phyloP scores from a whole-genome alignment of 1,140 invertebrate species.

The Tetramorium alpestre region DNA sequence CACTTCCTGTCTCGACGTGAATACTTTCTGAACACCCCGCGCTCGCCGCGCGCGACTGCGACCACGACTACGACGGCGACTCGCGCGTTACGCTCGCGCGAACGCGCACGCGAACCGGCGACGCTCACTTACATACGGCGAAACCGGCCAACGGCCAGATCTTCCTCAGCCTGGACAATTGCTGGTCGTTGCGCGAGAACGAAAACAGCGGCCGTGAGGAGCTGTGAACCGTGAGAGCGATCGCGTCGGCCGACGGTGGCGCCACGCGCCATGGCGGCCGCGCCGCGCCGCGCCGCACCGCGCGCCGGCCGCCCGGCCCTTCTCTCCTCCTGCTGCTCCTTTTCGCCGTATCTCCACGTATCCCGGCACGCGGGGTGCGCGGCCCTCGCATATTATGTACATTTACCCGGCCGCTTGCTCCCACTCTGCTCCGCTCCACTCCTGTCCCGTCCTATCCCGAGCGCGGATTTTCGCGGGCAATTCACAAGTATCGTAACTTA shows the following conservation, averaged over 20 bases:
- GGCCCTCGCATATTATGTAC: too few species aligned
- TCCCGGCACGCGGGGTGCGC: too few species aligned
- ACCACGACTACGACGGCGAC: too few species aligned
- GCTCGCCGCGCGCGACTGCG: slow-evolving; percentile 14
- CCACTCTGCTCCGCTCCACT: too few species aligned
- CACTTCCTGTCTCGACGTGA: slow-evolving; percentile 78
- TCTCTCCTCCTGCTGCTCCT: too few species aligned
- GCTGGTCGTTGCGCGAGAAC: slow-evolving; percentile 69
- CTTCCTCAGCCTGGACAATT: slow-evolving; percentile 67
- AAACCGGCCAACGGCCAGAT: slow-evolving; percentile 63
- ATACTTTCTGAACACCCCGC: slow-evolving; percentile 78
- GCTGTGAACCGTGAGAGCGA: neutral
- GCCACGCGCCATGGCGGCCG: slow-evolving; percentile 61
- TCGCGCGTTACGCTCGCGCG: neutral
- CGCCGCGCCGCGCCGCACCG: too few species aligned
- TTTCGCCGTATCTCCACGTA: too few species aligned
- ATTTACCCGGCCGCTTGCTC: too few species aligned
- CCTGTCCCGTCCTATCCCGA: too few species aligned
- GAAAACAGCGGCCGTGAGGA: slow-evolving; percentile 76
- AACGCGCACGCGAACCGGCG: slow-evolving; percentile 18
- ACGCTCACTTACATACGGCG: slow-evolving; percentile 69
- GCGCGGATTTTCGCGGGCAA: too few species aligned
- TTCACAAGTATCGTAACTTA: too few species aligned
- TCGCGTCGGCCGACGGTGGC: slow-evolving; percentile 79
- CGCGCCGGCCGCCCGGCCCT: neutral